Evolutionary conservation across 2,797 vertebrate genomes (phyloP), one percentile per base, ranked within the genome.

Genomic region (Propithecus deckenii): DNA sequence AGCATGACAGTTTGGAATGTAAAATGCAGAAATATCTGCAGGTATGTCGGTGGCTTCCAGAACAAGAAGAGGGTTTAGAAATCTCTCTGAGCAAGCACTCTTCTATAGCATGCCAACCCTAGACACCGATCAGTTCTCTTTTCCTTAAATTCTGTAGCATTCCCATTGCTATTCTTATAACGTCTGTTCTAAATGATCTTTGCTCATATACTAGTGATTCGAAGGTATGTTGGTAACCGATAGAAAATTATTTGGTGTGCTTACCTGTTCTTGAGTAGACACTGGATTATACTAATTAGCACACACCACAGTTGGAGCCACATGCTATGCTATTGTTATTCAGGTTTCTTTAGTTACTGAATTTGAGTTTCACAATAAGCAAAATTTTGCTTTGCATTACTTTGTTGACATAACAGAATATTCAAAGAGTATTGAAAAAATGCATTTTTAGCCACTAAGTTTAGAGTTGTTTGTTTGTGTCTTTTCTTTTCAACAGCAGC

Each of bases 401-500:
- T 91, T 67, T 96, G 71, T 35, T 87, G 97, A 86, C 76, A 92
- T 25, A 94, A 91, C 48, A 94, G 48, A 94, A 81, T 87, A 69
- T 86, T 89, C 75, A 97, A 74, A 89, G 75, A 69, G 17, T 96
- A 65, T 76, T 80, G 38, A 86, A 78, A 97, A 97, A 97, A 96
- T 57, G 32, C 43, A 65, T 90, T 93, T 97, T 95, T 89, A 98
- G 97, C 92, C 88, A 63, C 96, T 95, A 96, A 98, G 92, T 91
- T 90, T 86, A 38, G 46, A 85, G 71, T 97, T 71, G 78, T 97
- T 97, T 71, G 81, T 97, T 98, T 98, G 63, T 94, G 61, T 94
- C 55, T 94, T 89, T 48, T 96, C 57, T 95, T 90, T 97, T 57
- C 98, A 98, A 99, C 99, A 97, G 97, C 99, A 98, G 97, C 98